Evolutionary conservation across 1,140 invertebrate species (phyloP), one percentile per base, ranked within the genome.

Genomic region (Xylocopa sonorina): DNA sequence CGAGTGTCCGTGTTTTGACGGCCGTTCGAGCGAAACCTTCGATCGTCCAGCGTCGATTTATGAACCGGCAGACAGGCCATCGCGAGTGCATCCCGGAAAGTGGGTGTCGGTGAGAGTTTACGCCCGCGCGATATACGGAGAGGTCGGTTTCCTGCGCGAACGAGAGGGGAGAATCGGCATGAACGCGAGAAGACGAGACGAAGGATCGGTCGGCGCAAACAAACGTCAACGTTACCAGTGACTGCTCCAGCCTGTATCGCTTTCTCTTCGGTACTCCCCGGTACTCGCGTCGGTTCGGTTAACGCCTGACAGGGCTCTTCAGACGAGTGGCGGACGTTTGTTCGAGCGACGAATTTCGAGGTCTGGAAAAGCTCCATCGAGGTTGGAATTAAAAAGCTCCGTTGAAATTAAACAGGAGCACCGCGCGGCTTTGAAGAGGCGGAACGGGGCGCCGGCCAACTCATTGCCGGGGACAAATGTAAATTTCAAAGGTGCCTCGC

Each of bases 211-310:
- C 24, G 18, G 10, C 53, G 16, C 75, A 34, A 53, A 64, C 24
- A 41, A 78, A 24, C 64, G 43, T 43, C 71, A 43, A 78, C 55
- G 66, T 71, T 57, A 14, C 51, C 50, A 27, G 41, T 51, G 34
- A 64, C 48, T 53, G 72, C 69, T 78, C 67, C 72, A 78, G n/a
- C 83, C 85, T 83, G 81, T 86, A 86, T 86, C 83, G 78, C n/a
- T 78, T 78, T 50, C 32, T 51, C 66, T 78, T 81, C 55, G 74
- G 60, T 51, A n/a, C n/a, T n/a, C n/a, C n/a, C 72, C 53, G 27
- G 51, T n/a, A 10, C 32, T 63, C 69, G 64, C 34, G 62, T 9
- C 38, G 18, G 24, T 50, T 64, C 68, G 71, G 48, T 72, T 27
- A 74, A 67, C 50, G 68, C 18, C 29, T 51, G 34, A 27, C 41